These are phyloP conservation scores for Dromococcyx pavoninus DNA, from an alignment of 2,797 vertebrate species.

Conservation along the genomic window DNA sequence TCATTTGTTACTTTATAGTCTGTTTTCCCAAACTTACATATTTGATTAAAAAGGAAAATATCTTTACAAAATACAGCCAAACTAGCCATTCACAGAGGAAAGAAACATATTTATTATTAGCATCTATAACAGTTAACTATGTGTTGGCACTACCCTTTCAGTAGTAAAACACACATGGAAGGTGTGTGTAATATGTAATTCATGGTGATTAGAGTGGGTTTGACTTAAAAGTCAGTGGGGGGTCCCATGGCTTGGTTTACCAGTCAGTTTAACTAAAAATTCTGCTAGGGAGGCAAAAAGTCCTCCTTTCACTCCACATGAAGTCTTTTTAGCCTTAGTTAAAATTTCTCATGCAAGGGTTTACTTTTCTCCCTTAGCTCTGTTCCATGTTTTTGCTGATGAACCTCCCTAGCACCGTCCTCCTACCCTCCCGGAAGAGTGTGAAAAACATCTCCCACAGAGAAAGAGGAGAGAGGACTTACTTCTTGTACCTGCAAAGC, in stretches of 20 bases:
- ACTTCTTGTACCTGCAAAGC: background rate
- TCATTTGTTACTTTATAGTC: background rate
- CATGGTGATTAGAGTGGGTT: background rate
- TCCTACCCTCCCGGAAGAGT: background rate
- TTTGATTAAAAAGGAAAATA: slow-evolving; percentile 25
- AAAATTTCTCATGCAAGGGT: background rate
- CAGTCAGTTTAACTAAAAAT: background rate
- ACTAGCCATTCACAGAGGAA: background rate
- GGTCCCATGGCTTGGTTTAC: background rate
- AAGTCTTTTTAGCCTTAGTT: background rate
- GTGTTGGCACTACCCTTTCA: background rate
- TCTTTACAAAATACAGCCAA: background rate
- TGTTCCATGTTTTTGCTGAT: background rate
- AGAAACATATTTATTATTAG: background rate
- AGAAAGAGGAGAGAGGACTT: background rate
- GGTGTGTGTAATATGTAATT: background rate
- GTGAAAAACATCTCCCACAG: background rate
- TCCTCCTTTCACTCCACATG: background rate
- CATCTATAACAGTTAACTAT: background rate
- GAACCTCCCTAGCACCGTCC: background rate
- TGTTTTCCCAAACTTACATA: background rate
- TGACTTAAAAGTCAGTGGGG: background rate
- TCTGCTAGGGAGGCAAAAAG: background rate
- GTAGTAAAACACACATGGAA: background rate
- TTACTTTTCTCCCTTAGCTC: background rate